Evolutionary conservation across 2,888 invertebrate genomes (phyloP).

Genomic region (Balanococcus diminutus): DNA sequence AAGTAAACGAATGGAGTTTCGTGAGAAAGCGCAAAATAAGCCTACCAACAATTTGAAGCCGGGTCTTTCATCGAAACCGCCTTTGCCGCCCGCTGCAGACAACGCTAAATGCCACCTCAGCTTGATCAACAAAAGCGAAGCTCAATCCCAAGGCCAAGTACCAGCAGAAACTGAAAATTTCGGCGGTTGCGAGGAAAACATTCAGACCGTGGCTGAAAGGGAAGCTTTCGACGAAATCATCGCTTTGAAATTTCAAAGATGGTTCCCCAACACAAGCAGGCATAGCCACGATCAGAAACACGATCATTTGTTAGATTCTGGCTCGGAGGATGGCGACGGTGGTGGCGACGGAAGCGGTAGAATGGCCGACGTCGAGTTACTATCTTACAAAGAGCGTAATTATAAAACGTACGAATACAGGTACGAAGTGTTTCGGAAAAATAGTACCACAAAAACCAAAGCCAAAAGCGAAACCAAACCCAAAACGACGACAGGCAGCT

Average conservation of each 20-base stretch:
- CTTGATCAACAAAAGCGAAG: background rate
- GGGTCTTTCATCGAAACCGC: conserved; percentile 59
- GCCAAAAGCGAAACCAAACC: too few relatives aligned
- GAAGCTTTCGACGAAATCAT: conserved; percentile 59
- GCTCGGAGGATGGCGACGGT: conserved; percentile 2
- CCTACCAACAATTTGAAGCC: conserved; percentile 58
- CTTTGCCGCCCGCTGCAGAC: conserved; percentile 58
- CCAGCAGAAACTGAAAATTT: background rate
- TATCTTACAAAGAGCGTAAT: conserved; percentile 46
- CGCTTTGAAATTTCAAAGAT: conserved; percentile 60
- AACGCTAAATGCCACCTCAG: conserved; percentile 18
- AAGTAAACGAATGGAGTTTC: conserved; percentile 3
- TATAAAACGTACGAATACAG: conserved; percentile 52
- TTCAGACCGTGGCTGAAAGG: background rate
- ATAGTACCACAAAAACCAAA: background rate
- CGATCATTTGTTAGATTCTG: background rate
- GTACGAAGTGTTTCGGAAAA: conserved; percentile 43
- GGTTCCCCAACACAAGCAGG: conserved; percentile 59
- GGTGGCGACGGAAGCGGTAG: conserved; percentile 13
- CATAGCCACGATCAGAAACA: background rate
- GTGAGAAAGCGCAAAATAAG: too few relatives aligned
- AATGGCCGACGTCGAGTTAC: conserved; percentile 10
- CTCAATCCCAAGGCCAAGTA: too few relatives aligned
- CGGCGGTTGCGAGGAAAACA: conserved; percentile 18
- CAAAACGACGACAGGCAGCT: background rate